Conservation (phyloP, 2,888 invertebrate genomes). For the Macrophya annulata region DNA sequence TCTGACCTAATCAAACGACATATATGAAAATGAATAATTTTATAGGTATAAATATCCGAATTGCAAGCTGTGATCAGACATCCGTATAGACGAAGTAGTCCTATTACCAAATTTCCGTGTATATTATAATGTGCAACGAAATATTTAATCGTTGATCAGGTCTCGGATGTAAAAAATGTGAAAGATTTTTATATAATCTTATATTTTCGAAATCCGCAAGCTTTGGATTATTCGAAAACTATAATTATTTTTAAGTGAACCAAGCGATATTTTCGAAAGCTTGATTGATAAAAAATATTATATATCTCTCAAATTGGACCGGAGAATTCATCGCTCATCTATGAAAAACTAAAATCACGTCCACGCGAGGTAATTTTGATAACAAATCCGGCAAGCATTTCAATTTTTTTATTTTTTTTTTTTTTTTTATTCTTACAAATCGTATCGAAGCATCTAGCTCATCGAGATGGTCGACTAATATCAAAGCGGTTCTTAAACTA, state of each 20-base stretch:
- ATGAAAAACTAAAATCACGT: background rate
- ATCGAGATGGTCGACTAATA: background rate
- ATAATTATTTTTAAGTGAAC: constrained; percentile 1
- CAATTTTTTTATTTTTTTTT: too few relatives aligned
- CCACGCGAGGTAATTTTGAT: background rate
- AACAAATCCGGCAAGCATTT: background rate
- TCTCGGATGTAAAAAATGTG: background rate
- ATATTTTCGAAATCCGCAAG: constrained; percentile 15
- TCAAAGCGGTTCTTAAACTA: constrained; percentile 15
- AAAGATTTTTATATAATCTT: background rate
- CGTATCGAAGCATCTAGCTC: background rate
- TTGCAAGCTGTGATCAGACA: background rate
- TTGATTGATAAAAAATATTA: constrained; percentile 26
- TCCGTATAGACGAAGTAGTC: background rate
- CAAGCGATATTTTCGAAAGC: constrained; percentile 9
- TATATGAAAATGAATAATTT: constrained; percentile 4
- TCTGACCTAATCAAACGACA: background rate
- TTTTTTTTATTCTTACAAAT: background rate
- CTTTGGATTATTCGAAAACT: constrained; percentile 21
- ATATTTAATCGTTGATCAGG: background rate
- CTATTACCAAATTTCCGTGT: constrained; percentile 5
- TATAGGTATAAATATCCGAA: background rate
- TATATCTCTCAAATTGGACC: background rate
- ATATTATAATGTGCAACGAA: background rate
- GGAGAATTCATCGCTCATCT: background rate